Evolutionary conservation across 2,113 vertebrate genomes (phyloP).

Genomic region (Austrofundulus limnaeus): DNA sequence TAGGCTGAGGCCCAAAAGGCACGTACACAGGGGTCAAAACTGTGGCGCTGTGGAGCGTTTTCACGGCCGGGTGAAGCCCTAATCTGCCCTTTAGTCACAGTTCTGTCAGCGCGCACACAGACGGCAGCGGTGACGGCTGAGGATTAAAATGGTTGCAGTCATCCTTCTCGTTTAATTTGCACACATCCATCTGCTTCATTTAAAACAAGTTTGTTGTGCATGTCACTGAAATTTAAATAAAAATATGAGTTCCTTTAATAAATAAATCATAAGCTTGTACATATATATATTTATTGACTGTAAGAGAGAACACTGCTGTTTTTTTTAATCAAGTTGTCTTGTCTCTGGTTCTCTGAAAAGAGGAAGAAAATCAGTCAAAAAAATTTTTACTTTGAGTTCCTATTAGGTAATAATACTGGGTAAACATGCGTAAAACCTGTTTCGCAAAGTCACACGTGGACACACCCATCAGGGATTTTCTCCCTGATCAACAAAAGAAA

Average conservation of each 20-base stretch:
- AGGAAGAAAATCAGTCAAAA: neutral
- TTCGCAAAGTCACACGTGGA: constrained; percentile 39
- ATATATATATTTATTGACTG: neutral
- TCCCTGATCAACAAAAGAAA: constrained; percentile 46
- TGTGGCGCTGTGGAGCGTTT: constrained; percentile 45
- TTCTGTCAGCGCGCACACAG: constrained; percentile 25
- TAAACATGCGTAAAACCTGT: constrained; percentile 68
- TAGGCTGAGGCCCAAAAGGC: constrained; percentile 8
- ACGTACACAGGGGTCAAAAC: constrained; percentile 16
- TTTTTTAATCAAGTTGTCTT: neutral
- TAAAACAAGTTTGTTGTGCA: neutral
- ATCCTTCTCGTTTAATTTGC: constrained; percentile 32
- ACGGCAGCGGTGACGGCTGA: constrained; percentile 26
- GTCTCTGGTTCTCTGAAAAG: neutral
- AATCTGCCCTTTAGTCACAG: constrained; percentile 62
- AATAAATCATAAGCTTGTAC: neutral
- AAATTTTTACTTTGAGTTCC: neutral
- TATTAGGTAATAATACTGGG: constrained; percentile 38
- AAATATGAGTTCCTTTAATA: neutral
- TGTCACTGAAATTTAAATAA: neutral
- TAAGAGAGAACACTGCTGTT: neutral
- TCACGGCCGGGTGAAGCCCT: constrained; percentile 57
- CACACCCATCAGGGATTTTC: constrained; percentile 58
- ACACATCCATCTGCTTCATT: constrained; percentile 5
- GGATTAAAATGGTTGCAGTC: constrained; percentile 36